phyloP scores from a whole-genome alignment of 2,797 vertebrate genomes.

The Alcedo quadribrachys region DNA sequence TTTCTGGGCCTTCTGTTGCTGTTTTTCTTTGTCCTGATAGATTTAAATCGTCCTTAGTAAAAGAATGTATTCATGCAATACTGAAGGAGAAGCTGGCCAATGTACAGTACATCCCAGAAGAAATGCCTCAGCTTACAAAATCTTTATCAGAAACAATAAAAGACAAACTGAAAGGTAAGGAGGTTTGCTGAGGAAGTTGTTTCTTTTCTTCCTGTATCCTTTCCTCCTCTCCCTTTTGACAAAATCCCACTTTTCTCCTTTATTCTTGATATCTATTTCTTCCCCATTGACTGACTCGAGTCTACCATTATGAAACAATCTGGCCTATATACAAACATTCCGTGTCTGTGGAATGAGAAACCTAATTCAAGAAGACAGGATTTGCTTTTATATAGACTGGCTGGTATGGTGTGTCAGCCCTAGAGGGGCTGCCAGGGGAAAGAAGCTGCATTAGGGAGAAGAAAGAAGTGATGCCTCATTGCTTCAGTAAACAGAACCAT shows the following conservation, averaged over 20 bases:
- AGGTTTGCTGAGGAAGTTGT: not conserved
- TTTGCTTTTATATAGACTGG: not conserved
- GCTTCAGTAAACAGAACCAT: not conserved
- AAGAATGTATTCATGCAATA: constrained; percentile 85
- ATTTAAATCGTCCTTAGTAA: constrained; percentile 87
- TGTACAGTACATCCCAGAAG: constrained; percentile 82
- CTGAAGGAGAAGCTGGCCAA: constrained; percentile 85
- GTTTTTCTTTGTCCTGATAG: constrained; percentile 60
- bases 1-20: not conserved
- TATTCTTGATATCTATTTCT: not conserved
- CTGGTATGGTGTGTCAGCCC: not conserved
- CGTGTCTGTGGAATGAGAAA: not conserved
- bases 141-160: constrained; percentile 88
- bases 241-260: not conserved
- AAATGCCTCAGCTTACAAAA: constrained; percentile 79
- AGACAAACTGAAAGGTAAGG: constrained; percentile 88
- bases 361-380: not conserved
- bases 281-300: fast-evolving
- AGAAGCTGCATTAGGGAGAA: not conserved
- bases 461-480: not conserved
- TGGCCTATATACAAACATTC: not conserved
- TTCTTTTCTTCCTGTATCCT: not conserved
- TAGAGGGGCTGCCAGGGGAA: not conserved
- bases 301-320: not conserved
- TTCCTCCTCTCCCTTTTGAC: not conserved